Base-by-base conservation (phyloP, 2,888 invertebrate genomes). In the Philonicus albiceps region DNA sequence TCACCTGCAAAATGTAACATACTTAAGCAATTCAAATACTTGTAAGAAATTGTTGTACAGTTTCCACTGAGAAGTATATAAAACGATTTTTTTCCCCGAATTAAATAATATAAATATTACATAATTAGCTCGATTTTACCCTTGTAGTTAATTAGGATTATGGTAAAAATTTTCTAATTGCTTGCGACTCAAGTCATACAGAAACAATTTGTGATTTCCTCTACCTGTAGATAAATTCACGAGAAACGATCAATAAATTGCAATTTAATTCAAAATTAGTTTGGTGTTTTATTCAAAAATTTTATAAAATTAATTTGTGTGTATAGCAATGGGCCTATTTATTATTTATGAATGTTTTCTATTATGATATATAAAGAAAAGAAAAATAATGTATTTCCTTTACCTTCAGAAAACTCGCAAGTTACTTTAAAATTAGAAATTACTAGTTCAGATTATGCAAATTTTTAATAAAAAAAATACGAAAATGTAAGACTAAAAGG, bases 161-260 rank as follows among this genome's bases (percentile, higher is more conserved):
- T 81, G 11, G 19, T 34, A 49, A 78, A n/a, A 19, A 81, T 81
- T 81, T 81, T 81, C 81, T 81, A 81, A 81, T n/a, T 55, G 64
- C 55, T 55, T 55, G 34, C 81, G 31, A 74, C 37, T 74, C 37
- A 37, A 74, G 37, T 64, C 19, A 49, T 80, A 43, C 40, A 43
- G 49, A 55, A 81, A 81, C 34, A 53, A 40, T 81, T 81, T 81
- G 81, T 81, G 81, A 81, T 81, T 81, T 81, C 81, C 55, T 64
- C 81, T 81, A 81, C n/a, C 16, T 34, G 49, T 81, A 81, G 64
- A 34, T 64, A 81, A 81, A 16, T 81, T 81, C 43, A 80, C 43
- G 27, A 31, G 6, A 53, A n/a, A 64, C 55, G 34, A 81, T 81
- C 53, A 81, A 81, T 81, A 81, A 81, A 81, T 64, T 81, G 64